These are phyloP conservation scores for Tupaia tana DNA, from an alignment of 2,113 vertebrate species.

Conservation along the genomic window DNA sequence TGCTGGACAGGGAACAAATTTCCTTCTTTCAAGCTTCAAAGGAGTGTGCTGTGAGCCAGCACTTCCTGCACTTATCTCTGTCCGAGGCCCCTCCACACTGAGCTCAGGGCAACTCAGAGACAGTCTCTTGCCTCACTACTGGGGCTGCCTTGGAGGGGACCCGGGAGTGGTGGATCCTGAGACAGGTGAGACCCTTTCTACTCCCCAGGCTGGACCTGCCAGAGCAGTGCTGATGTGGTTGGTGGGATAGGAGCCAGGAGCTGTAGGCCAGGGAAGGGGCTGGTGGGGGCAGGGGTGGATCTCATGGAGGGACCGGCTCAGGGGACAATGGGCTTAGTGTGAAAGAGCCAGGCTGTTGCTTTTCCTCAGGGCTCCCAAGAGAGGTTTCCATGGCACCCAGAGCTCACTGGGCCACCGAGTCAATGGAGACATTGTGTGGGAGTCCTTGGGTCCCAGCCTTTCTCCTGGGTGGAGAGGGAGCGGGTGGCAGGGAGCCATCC, in stretches of 20 bases:
- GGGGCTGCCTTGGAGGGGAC: not conserved
- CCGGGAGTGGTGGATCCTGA: not conserved
- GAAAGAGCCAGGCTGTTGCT: not conserved
- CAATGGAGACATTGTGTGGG: conserved; percentile 64
- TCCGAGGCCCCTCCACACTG: not conserved
- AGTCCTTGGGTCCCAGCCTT: not conserved
- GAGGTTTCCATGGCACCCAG: conserved; percentile 61
- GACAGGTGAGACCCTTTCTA: not conserved
- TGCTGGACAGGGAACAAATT: not conserved
- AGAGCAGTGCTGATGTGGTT: not conserved
- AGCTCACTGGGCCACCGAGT: not conserved
- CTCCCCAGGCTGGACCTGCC: not conserved
- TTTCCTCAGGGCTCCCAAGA: not conserved
- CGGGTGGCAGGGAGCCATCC: not conserved
- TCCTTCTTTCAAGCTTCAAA: not conserved
- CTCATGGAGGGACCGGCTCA: not conserved
- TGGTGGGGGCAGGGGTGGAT: not conserved
- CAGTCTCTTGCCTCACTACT: not conserved
- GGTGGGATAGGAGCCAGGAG: not conserved
- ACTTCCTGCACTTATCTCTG: not conserved
- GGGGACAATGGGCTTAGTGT: conserved; percentile 65
- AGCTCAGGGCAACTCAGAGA: not conserved
- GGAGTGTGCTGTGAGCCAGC: not conserved
- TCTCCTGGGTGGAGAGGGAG: not conserved
- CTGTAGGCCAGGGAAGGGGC: not conserved